Evolutionary conservation across 2,888 invertebrate genomes (phyloP), one percentile per base, ranked within the genome.

Genomic region (Cataglyphis altisquamis): DNA sequence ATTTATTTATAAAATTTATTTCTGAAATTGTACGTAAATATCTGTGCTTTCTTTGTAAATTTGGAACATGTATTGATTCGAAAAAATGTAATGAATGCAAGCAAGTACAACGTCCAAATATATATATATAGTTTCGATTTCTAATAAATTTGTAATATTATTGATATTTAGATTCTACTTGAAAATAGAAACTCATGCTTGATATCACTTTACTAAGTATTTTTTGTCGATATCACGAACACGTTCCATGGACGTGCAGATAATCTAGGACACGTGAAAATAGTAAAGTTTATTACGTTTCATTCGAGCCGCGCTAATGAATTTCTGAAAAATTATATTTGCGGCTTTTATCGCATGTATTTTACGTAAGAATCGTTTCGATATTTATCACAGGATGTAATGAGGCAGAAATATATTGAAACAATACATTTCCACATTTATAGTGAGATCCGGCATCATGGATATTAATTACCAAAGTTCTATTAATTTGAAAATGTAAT

Each of bases 381-480:
- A 60, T 80, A 62, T 77, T 67, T 77, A 68, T 68, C 8, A 55
- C 29, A 21, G 12, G 45, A 25, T 1, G 25, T 45, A 70, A 78
- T 41, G 77, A 77, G 25, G 36, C 25, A 32, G 60, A 60, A 78
- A 60, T 21, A n/a, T 70, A 32, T 70, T 41, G 82, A 66, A 48
- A 67, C 78, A 73, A 83, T 84, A 74, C 84, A 25, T 25, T 25
- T 1, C 83, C 87, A 85, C 66, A 66, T 67, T 72, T 21, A 12
- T 25, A 21, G 18, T 32, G 18, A 29, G 29, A 10, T 39, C 10
- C 25, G 39, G 32, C 25, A 41, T 68, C 21, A 52, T 25, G 15
- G 8, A 21, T 41, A 57, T 78, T 32, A 60, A 3, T 60, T 12
- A 45, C 12, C 15, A 10, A 45, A 70, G 32, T 45, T 36, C 36